These are phyloP conservation scores for Thalassarche chlororhynchos DNA, from an alignment of 2,113 vertebrate species.

Conservation along the genomic window DNA sequence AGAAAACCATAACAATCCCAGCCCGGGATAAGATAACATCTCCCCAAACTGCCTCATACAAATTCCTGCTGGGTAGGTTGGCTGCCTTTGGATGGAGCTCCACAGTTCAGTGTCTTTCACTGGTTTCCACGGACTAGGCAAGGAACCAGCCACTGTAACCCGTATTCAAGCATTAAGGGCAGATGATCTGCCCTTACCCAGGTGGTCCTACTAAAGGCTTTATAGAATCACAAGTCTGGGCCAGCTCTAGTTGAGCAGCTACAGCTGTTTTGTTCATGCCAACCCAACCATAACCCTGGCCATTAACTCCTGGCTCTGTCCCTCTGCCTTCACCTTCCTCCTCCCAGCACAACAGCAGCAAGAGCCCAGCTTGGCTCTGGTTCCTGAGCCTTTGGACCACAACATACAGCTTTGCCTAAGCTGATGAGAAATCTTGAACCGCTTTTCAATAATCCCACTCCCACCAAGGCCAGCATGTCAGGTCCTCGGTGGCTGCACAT, in stretches of 20 bases:
- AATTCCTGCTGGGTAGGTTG: not conserved
- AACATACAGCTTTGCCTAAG: not conserved
- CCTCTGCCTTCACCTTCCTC: not conserved
- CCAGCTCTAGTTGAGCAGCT: not conserved
- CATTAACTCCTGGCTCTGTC: not conserved
- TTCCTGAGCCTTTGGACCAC: not conserved
- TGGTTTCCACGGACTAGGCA: not conserved
- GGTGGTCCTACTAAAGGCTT: not conserved
- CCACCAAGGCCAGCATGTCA: not conserved
- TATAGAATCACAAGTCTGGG: not conserved
- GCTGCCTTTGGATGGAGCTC: not conserved
- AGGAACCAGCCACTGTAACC: not conserved
- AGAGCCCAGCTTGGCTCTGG: not conserved
- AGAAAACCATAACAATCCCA: not conserved
- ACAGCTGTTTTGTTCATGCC: not conserved
- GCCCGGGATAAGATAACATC: not conserved
- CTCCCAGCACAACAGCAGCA: not conserved
- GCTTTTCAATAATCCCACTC: not conserved
- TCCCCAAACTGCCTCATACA: not conserved
- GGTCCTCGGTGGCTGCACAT: not conserved
- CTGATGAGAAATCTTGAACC: not conserved
- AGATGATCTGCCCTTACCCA: not conserved
- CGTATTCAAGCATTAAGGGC: too few relatives aligned
- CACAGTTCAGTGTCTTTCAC: not conserved
- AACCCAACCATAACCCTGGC: not conserved